These are phyloP conservation scores for Heliocidaris tuberculata DNA, from an alignment of 35 echinoderm and acorn worm genomes.

Conservation along the genomic window DNA sequence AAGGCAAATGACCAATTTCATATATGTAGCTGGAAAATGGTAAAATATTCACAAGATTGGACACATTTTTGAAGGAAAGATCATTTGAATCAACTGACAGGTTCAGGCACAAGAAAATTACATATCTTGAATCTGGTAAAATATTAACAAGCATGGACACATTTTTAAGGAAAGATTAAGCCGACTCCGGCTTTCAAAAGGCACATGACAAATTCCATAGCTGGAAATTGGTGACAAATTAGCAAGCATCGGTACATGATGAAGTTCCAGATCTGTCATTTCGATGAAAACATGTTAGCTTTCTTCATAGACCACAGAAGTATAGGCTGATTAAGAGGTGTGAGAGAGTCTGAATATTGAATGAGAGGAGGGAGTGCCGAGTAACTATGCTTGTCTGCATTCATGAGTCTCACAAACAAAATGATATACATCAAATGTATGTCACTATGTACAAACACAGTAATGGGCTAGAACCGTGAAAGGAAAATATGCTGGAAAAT, in stretches of 20 bases:
- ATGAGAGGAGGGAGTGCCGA: neutral
- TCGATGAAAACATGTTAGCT: neutral
- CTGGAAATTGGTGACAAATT: neutral
- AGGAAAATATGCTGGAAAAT: too few relatives aligned
- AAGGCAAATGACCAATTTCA: too few relatives aligned
- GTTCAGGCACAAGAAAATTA: neutral
- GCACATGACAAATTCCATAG: neutral
- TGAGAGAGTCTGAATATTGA: neutral
- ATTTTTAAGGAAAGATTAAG: too few relatives aligned
- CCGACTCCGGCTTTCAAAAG: neutral
- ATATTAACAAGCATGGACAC: neutral
- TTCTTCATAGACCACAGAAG: neutral
- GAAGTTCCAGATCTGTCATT: neutral
- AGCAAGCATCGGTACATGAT: neutral
- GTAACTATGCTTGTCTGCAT: neutral
- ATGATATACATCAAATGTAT: neutral
- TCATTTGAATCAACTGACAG: too few relatives aligned
- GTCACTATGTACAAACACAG: too few relatives aligned
- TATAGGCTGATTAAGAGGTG: neutral
- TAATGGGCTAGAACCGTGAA: too few relatives aligned
- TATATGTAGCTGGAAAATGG: too few relatives aligned
- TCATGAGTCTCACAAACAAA: neutral
- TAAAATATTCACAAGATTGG: too few relatives aligned
- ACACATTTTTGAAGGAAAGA: too few relatives aligned
- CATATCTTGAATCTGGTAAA: neutral